Evolutionary conservation across 53 echinoderm and acorn worm genomes (phyloP), one percentile per base, ranked within the genome.

Genomic region (Stichopus horrens): DNA sequence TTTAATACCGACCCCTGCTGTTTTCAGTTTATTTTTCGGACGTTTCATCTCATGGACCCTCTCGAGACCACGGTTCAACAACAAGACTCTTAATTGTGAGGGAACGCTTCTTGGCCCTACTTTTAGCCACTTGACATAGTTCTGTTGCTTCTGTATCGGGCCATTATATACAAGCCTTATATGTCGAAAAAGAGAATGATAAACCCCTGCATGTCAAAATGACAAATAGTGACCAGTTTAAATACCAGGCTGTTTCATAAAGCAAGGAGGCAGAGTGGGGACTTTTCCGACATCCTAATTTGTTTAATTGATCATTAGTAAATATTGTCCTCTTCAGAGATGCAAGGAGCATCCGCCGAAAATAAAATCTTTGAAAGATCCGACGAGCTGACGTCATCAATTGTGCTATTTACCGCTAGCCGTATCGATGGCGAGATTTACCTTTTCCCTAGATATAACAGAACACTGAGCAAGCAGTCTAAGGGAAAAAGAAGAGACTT

Each of bases 301-400:
- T 79, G 79, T 55, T 79, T 77, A 77, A 77, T 77, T 77, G 77
- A 77, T 77, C 77, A 77, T 77, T 77, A 77, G 77, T 77, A 51
- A 77, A 77, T 16, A 77, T 77, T 10, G 77, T 19, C 77, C 52
- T 7, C 52, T 74, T 74, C 20, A 21, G 20, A 20, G 74, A 21
- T 74, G 23, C 63, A 63, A 63, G 63, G 63, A 63, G 16, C 8
- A 10, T 63, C 63, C 4, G 10, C 63, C 63, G 63, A 63, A 63
- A 74, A 21, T 23, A 20, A 23, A 74, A 37, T 16, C 13, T 52
- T 10, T 53, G 52, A n/a, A 77, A 77, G 53, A 21, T 77, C 53
- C 9, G 63, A 77, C 20, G 77, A 53, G 51, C 0, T 16, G 20
- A 77, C 52, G 52, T 52, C 52, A 53, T 77, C 77, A 21, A n/a